phyloP scores from a whole-genome alignment of 2,888 invertebrate genomes.

The Clanis bilineata region DNA sequence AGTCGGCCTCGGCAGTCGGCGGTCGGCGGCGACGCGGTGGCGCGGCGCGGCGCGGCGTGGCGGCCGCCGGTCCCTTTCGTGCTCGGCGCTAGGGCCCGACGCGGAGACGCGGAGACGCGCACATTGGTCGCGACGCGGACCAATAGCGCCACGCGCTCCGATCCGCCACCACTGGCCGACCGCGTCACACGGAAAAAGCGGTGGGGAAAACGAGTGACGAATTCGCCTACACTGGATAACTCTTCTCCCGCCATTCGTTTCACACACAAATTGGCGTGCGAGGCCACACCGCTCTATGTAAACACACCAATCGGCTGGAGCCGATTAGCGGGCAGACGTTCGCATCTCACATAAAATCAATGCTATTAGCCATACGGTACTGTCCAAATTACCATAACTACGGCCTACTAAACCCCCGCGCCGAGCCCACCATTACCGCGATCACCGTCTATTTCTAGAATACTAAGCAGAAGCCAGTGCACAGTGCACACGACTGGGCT shows the following conservation, averaged over 20 bases:
- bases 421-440: background rate
- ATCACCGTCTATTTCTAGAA: constrained; percentile 1
- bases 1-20: constrained; percentile 13
- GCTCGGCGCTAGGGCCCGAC: constrained; percentile 64
- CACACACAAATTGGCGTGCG: constrained; percentile 53
- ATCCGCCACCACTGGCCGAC: constrained; percentile 54
- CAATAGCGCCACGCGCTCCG: constrained; percentile 53
- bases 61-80: constrained; percentile 59
- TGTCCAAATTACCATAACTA: background rate
- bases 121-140: constrained; percentile 58
- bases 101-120: constrained; percentile 41
- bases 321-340: constrained; percentile 30
- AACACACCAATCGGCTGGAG: constrained; percentile 57
- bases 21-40: constrained; percentile 22
- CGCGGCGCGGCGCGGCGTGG: constrained; percentile 30
- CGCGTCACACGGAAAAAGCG: constrained; percentile 58
- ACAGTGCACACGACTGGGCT: background rate
- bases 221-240: constrained; percentile 50
- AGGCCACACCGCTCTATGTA: constrained; percentile 59
- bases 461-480: background rate
- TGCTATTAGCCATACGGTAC: constrained; percentile 1
- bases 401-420: background rate
- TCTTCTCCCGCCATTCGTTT: constrained; percentile 59
- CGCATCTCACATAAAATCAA: constrained; percentile 6
- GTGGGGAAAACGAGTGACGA: constrained; percentile 68